phyloP scores from a whole-genome alignment of 2,113 vertebrate species.

The Tachysurus fulvidraco region DNA sequence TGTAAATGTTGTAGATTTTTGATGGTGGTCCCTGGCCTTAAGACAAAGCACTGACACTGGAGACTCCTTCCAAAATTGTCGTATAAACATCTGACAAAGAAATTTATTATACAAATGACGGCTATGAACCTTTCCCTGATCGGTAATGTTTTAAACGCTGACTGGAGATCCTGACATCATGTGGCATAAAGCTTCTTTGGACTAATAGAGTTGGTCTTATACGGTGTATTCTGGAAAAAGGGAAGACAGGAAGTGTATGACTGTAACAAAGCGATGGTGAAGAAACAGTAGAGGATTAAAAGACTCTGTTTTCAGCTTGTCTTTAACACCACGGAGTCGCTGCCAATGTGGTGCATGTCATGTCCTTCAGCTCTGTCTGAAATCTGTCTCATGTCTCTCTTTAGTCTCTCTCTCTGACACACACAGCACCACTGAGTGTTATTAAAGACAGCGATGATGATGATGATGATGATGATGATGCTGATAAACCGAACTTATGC shows the following conservation, averaged over 20 bases:
- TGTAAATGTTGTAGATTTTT: neutral
- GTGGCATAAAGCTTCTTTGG: neutral
- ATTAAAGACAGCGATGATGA: neutral
- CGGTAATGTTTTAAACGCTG: neutral
- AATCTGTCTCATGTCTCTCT: neutral
- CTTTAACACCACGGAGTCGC: neutral
- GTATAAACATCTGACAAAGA: neutral
- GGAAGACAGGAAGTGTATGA: neutral
- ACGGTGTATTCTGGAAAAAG: neutral
- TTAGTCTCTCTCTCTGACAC: too few species aligned
- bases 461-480: neutral
- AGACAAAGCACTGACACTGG: neutral
- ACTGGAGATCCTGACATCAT: neutral
- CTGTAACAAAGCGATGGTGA: neutral
- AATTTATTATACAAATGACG: neutral
- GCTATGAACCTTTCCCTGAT: neutral
- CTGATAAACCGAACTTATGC: neutral
- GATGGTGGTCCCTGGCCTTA: neutral
- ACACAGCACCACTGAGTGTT: constrained; percentile 4
- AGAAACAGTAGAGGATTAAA: neutral
- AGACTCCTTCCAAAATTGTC: neutral
- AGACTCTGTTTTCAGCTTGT: constrained; percentile 3
- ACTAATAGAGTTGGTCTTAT: neutral
- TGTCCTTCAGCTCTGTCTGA: too few species aligned
- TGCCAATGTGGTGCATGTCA: neutral